A percentile compares a stretch with the other conserved stretches of the same genome.
Evolutionary conservation across 1,140 invertebrate genomes (phyloP).

Genomic region (Zaprionus tsacasi): DNA sequence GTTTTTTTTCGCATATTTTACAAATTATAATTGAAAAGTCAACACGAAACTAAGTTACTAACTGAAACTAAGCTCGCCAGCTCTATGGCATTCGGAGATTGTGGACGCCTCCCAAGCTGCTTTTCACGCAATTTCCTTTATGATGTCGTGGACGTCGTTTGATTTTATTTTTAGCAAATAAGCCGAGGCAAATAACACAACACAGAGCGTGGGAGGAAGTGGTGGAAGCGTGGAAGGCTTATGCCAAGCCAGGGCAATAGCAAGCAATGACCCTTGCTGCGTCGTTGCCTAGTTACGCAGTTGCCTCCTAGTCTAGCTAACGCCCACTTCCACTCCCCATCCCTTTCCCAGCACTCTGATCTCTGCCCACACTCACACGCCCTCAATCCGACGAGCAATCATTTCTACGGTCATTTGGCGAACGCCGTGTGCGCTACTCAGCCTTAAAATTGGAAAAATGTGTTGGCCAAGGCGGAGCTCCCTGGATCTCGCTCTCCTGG

Average conservation of each 20-base stretch:
- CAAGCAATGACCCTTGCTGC: slow-evolving; percentile 64
- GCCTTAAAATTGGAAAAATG: slow-evolving; percentile 82
- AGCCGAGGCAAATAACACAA: slow-evolving; percentile 70
- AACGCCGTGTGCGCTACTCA: slow-evolving; percentile 75
- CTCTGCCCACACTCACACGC: slow-evolving; percentile 16
- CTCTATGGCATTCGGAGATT: slow-evolving; percentile 24
- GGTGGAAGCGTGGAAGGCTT: slow-evolving; percentile 3
- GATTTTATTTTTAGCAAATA: slow-evolving; percentile 82
- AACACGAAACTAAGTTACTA: not conserved
- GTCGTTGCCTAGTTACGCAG: slow-evolving; percentile 69
- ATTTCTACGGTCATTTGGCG: slow-evolving; percentile 81
- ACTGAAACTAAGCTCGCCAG: slow-evolving; percentile 12
- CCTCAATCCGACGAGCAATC: slow-evolving; percentile 62
- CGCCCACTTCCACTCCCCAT: not conserved
- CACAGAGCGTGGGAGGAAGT: not conserved
- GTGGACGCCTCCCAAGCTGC: slow-evolving; percentile 50
- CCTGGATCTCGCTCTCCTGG: not conserved
- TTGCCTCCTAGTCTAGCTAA: not conserved
- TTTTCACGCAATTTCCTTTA: slow-evolving; percentile 77
- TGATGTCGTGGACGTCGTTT: slow-evolving; percentile 67
- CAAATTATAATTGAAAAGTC: slow-evolving; percentile 5
- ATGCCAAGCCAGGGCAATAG: slow-evolving; percentile 30
- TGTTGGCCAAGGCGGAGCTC: slow-evolving; percentile 47
- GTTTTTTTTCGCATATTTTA: not conserved
- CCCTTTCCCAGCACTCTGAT: not conserved